Percentiles rank a stretch among this genome's conserved stretches.
Evolutionary conservation across 2,113 vertebrate genomes (phyloP).

Genomic region (Cyphomyrus plagiostoma): DNA sequence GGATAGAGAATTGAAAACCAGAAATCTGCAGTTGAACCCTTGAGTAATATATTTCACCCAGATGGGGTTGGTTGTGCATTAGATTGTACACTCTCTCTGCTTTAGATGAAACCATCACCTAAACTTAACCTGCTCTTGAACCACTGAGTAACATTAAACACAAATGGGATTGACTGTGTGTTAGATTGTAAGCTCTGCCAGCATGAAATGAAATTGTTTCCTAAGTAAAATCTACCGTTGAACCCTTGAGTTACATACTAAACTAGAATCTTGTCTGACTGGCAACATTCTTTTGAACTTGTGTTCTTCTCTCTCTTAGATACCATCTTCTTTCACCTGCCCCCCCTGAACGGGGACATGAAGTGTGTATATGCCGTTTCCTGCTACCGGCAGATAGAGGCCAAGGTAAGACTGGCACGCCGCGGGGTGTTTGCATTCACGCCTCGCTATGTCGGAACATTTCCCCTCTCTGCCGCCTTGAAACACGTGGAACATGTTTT

Average conservation of each 20-base stretch:
- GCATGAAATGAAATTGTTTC: not conserved
- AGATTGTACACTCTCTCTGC: not conserved
- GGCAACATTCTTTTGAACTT: not conserved
- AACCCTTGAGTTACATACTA: not conserved
- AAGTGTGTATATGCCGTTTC: slow-evolving; percentile 90
- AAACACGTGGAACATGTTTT: not conserved
- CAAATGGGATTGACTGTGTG: not conserved
- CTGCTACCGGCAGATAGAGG: slow-evolving; percentile 95
- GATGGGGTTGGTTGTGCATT: not conserved
- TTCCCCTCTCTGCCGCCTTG: not conserved
- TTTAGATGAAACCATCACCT: not conserved
- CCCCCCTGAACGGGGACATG: slow-evolving; percentile 70
- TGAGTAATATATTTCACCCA: not conserved
- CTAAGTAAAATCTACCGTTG: not conserved
- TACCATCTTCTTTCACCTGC: slow-evolving; percentile 91
- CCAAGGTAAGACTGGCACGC: slow-evolving; percentile 68
- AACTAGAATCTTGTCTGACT: not conserved
- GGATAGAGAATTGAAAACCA: not conserved
- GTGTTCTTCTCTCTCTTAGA: slow-evolving; percentile 56
- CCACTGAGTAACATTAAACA: not conserved
- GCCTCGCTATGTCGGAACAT: not conserved
- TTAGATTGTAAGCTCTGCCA: not conserved
- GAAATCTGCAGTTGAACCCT: not conserved
- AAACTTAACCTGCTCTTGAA: not conserved
- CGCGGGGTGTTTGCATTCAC: not conserved